A percentile compares a stretch with the other conserved stretches of the same genome.
Conservation (phyloP, 2,113 vertebrate genomes). For the Apus apus region DNA sequence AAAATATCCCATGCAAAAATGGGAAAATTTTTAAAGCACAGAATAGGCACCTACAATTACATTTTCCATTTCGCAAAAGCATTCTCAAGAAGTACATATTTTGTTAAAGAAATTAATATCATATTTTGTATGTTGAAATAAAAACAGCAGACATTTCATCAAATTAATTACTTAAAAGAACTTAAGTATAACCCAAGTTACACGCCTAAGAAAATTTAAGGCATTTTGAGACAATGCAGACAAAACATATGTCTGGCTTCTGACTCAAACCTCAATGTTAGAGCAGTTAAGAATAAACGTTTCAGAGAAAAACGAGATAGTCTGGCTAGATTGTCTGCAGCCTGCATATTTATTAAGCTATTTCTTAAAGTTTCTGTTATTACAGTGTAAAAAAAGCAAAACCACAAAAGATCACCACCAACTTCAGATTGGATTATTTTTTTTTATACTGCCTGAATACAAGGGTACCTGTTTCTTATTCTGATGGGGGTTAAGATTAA, state of each 20-base stretch:
- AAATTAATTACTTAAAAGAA: not conserved
- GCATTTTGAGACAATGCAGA: not conserved
- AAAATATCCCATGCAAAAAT: not conserved
- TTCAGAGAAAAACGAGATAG: not conserved
- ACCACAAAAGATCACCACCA: rapidly evolving
- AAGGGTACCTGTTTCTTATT: not conserved
- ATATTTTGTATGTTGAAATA: not conserved
- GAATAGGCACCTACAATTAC: not conserved
- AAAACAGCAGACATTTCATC: not conserved
- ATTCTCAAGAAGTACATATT: not conserved
- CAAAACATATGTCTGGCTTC: not conserved
- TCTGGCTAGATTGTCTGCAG: not conserved
- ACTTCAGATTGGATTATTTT: not conserved
- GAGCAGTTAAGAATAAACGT: not conserved
- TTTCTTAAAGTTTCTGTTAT: not conserved
- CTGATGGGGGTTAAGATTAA: not conserved
- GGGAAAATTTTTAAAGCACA: not conserved
- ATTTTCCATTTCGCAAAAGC: not conserved
- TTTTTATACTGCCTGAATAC: not conserved
- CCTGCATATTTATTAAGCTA: not conserved
- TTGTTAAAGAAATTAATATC: not conserved
- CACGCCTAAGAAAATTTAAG: not conserved
- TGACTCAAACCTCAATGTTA: not conserved
- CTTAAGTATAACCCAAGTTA: not conserved
- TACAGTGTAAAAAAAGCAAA: not conserved